These are phyloP conservation scores for Neodiprion virginianus DNA, from an alignment of 1,140 invertebrate species.

Conservation along the genomic window DNA sequence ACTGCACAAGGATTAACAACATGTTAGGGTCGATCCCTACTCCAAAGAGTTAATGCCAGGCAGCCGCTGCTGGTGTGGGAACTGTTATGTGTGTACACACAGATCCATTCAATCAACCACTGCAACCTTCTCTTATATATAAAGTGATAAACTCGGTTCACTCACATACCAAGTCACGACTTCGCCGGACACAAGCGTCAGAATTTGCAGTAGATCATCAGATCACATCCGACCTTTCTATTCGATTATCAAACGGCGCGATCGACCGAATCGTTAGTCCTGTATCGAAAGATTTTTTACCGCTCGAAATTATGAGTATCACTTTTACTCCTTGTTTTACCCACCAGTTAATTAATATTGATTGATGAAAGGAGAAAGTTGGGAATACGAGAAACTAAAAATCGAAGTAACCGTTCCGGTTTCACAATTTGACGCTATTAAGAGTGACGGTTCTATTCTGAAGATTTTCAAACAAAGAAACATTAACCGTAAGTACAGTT, in stretches of 20 bases:
- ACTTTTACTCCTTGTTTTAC: too few species aligned
- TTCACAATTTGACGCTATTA: too few species aligned
- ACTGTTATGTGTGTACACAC: neutral
- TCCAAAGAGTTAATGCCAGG: neutral
- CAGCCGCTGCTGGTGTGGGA: neutral
- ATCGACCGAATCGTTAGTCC: neutral
- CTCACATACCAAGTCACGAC: neutral
- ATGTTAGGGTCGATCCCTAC: neutral
- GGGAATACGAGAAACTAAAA: too few species aligned
- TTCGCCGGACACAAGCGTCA: neutral
- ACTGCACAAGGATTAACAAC: neutral
- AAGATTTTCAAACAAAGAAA: too few species aligned
- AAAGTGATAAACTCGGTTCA: neutral
- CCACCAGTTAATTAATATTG: too few species aligned
- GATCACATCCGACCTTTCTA: neutral
- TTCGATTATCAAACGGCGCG: neutral
- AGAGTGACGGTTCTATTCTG: too few species aligned
- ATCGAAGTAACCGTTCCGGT: too few species aligned
- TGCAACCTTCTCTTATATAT: neutral
- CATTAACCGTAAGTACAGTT: too few species aligned
- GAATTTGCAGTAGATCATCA: neutral
- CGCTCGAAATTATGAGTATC: neutral
- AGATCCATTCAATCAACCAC: neutral
- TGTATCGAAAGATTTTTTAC: neutral
- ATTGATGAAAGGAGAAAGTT: too few species aligned